A percentile compares a stretch with the other conserved stretches of the same genome.
phyloP scores from a whole-genome alignment of 2,797 vertebrate genomes.

The Sternarchorhynchus goeldii region DNA sequence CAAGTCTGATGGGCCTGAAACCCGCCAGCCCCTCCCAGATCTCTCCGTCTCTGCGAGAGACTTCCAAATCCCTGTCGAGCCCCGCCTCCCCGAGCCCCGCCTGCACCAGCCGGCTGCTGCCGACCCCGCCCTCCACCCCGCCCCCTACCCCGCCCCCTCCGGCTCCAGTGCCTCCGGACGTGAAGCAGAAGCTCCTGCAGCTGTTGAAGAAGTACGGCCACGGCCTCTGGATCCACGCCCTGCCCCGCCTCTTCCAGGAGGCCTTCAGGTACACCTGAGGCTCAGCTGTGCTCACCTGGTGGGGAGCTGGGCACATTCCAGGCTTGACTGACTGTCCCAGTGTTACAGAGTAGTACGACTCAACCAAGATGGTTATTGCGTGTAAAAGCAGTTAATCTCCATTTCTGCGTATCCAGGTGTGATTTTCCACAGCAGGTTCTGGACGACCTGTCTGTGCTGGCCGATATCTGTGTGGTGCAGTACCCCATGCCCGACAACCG shows the following conservation, averaged over 20 bases:
- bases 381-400: neutral
- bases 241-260: constrained; percentile 88
- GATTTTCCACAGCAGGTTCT: constrained; percentile 81
- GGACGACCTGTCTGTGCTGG: constrained; percentile 77
- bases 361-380: neutral
- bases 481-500: constrained; percentile 78
- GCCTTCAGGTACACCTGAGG: constrained; percentile 72
- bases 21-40: neutral
- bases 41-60: neutral
- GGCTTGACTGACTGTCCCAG: no score
- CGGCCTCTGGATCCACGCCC: constrained; percentile 88
- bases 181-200: constrained; percentile 80
- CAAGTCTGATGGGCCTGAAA: neutral
- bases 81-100: constrained; percentile 39
- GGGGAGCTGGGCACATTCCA: neutral
- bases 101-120: constrained; percentile 1
- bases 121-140: constrained; percentile 41
- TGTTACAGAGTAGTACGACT: neutral
- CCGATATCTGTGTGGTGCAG: constrained; percentile 82
- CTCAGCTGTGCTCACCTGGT: neutral
- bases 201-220: constrained; percentile 83
- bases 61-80: neutral
- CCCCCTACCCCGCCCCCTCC: constrained; percentile 32
- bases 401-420: constrained; percentile 12
- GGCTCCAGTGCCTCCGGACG: constrained; percentile 58